Conservation (phyloP, 2,888 invertebrate species). For the Tholera decimalis region DNA sequence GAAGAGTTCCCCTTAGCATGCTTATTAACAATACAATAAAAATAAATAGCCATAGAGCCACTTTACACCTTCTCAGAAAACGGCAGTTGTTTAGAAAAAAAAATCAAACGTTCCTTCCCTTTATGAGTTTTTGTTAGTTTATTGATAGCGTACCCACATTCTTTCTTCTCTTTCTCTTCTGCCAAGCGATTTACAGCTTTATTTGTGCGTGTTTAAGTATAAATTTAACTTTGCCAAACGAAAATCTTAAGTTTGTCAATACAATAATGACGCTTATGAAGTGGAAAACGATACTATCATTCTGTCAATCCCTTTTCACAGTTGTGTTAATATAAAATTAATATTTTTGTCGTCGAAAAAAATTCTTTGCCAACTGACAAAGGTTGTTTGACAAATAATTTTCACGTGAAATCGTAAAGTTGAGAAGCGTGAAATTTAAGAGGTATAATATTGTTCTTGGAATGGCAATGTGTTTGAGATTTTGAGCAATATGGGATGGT, state of each 20-base stretch:
- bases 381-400: slow-evolving; percentile 75
- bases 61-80: slow-evolving; percentile 91
- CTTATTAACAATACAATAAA: slow-evolving; percentile 91
- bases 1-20: slow-evolving; percentile 86
- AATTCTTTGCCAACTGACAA: slow-evolving; percentile 68
- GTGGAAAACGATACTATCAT: slow-evolving; percentile 88
- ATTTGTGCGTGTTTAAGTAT: slow-evolving; percentile 25
- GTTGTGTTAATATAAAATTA: slow-evolving; percentile 88
- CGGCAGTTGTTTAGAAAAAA: slow-evolving; percentile 84
- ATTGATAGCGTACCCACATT: slow-evolving; percentile 69
- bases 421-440: slow-evolving; percentile 75
- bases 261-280: slow-evolving; percentile 85
- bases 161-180: slow-evolving; percentile 18
- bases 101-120: slow-evolving; percentile 70
- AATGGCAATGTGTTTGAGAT: slow-evolving; percentile 42
- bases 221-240: slow-evolving; percentile 31
- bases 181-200: slow-evolving; percentile 61
- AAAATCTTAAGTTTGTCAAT: slow-evolving; percentile 62
- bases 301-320: slow-evolving; percentile 89
- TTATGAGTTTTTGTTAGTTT: slow-evolving; percentile 78
- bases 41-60: slow-evolving; percentile 90
- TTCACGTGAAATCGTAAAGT: slow-evolving; percentile 73
- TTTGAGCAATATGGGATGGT: slow-evolving; percentile 27
- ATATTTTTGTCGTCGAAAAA: slow-evolving; percentile 78
- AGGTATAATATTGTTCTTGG: slow-evolving; percentile 59